phyloP scores from a whole-genome alignment of 1,140 invertebrate genomes.

The Trypoxylus dichotomus region DNA sequence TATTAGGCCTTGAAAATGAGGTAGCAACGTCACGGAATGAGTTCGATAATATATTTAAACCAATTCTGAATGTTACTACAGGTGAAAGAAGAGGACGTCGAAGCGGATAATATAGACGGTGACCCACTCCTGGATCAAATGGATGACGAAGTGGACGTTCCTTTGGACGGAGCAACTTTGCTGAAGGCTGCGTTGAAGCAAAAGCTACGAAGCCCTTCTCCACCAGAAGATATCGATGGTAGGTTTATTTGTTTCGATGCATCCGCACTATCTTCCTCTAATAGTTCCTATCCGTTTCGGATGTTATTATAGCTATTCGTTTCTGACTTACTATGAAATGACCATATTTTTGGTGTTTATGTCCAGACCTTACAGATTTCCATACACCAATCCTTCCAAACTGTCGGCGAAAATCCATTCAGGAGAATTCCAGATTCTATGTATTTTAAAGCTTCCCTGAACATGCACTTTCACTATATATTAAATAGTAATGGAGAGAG shows the following conservation, averaged over 20 bases:
- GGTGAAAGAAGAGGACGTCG: slow-evolving; percentile 54
- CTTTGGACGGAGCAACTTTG: slow-evolving; percentile 80
- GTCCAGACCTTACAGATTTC: too few relatives aligned
- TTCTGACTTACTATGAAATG: too few relatives aligned
- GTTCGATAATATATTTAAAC: neutral
- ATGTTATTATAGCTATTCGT: too few relatives aligned
- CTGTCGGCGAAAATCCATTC: too few relatives aligned
- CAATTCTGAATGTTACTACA: slow-evolving; percentile 29
- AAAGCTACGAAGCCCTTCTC: slow-evolving; percentile 43
- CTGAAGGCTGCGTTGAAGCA: slow-evolving; percentile 69
- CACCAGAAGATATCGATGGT: slow-evolving; percentile 45
- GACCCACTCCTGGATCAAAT: slow-evolving; percentile 63
- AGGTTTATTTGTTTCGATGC: neutral
- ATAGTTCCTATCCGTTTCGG: too few relatives aligned
- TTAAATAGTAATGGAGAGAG: too few relatives aligned
- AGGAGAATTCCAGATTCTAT: too few relatives aligned
- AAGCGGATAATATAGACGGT: slow-evolving; percentile 62
- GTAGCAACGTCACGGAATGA: neutral
- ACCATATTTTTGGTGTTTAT: too few relatives aligned
- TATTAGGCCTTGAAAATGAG: slow-evolving; percentile 56
- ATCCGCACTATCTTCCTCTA: neutral
- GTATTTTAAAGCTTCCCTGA: too few relatives aligned
- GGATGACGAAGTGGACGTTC: slow-evolving; percentile 70
- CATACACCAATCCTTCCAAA: too few relatives aligned
- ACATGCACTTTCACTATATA: too few relatives aligned